These are phyloP conservation scores for Cryptotermes secundus DNA, from an alignment of 1,140 invertebrate genomes.

Conservation along the genomic window DNA sequence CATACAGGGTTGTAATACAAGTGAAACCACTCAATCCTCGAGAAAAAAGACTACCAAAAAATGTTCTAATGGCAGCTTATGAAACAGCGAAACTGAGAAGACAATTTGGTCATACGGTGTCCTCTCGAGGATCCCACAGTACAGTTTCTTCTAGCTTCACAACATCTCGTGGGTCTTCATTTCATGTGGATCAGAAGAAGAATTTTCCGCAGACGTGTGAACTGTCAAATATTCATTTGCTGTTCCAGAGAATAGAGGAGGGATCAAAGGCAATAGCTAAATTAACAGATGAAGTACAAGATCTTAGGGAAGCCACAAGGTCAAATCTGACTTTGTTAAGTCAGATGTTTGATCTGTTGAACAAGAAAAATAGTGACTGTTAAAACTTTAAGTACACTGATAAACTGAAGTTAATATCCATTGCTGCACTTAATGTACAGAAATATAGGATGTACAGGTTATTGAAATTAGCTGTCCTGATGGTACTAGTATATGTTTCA, in stretches of 20 bases:
- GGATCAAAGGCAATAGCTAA: not conserved
- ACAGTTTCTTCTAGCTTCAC: conserved; percentile 45
- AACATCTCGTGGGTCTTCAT: not conserved
- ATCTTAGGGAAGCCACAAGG: not conserved
- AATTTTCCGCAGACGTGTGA: not conserved
- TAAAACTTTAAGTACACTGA: not conserved
- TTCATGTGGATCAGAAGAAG: not conserved
- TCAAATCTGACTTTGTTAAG: not conserved
- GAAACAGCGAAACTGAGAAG: conserved; percentile 65
- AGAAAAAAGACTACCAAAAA: conserved; percentile 72
- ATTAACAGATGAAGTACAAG: not conserved
- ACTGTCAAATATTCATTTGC: not conserved
- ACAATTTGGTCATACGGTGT: conserved; percentile 60
- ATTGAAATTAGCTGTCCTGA: too few relatives aligned
- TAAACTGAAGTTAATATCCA: too few relatives aligned
- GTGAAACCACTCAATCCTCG: conserved; percentile 77
- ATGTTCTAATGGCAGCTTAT: conserved; percentile 72
- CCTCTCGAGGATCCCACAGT: conserved; percentile 57
- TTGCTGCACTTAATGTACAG: too few relatives aligned
- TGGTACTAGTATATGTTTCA: too few relatives aligned
- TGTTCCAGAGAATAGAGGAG: not conserved
- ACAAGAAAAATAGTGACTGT: conserved; percentile 30
- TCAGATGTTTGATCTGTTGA: conserved; percentile 17
- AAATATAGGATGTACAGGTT: too few relatives aligned
- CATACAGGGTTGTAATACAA: conserved; percentile 72